Conservation (phyloP, 2,113 vertebrate genomes). For the Xerus inauris region DNA sequence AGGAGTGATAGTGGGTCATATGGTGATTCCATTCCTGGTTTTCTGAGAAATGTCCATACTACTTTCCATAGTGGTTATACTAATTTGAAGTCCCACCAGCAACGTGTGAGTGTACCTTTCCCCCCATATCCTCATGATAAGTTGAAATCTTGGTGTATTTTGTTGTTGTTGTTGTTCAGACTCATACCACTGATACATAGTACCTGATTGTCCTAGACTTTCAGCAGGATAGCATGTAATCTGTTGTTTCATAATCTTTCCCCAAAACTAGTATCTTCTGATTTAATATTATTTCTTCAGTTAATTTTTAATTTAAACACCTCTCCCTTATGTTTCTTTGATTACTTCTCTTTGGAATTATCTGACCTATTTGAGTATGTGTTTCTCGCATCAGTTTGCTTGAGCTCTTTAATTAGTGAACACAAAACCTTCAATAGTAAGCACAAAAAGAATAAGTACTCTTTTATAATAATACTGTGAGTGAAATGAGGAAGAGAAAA, state of each 20-base stretch:
- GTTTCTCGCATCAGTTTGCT: slow-evolving; percentile 11
- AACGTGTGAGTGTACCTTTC: no score
- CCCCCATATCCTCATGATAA: no score
- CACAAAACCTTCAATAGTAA: background rate
- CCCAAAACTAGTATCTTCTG: background rate
- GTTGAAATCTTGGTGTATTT: no score
- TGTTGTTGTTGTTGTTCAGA: no score
- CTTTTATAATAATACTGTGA: background rate
- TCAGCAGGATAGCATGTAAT: background rate
- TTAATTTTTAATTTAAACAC: background rate
- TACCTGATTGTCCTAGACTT: background rate
- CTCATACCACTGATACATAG: background rate
- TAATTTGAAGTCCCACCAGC: no score
- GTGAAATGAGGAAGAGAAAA: background rate
- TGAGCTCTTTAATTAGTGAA: background rate
- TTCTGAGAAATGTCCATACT: no score
- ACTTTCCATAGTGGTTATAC: no score
- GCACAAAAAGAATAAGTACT: background rate
- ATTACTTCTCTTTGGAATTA: background rate
- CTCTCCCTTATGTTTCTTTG: background rate
- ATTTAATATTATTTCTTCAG: slow-evolving; percentile 30
- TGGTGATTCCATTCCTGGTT: no score
- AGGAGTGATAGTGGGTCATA: no score
- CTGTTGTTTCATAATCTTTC: background rate
- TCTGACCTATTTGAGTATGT: background rate